Percentiles rank a stretch among this genome's conserved stretches.
These are phyloP conservation scores for Tethya wilhelma DNA, from an alignment of 37 sponge, comb jelly and placozoan species.

Conservation along the genomic window DNA sequence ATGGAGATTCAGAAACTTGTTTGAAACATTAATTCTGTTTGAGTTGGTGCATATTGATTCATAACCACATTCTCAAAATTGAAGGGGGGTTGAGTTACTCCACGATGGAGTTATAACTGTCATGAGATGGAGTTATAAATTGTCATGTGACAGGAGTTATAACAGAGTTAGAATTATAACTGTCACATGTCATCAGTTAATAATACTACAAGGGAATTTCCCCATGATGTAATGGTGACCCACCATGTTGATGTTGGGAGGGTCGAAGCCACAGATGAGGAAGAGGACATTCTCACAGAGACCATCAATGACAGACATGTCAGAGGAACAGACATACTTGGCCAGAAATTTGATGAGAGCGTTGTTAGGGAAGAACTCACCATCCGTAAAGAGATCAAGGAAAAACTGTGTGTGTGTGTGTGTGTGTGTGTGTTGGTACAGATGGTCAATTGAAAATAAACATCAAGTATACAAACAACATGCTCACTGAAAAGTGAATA, in stretches of 20 bases:
- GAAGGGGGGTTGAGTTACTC: no score
- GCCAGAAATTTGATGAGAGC: constrained; percentile 42
- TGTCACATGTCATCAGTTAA: no score
- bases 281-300: constrained; percentile 86
- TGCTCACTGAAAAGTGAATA: constrained; percentile 31
- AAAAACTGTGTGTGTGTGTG: constrained; percentile 32
- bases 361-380: constrained; percentile 82
- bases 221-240: constrained; percentile 23
- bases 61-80: no score
- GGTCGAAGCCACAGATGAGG: constrained; percentile 82
- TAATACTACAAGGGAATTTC: no score
- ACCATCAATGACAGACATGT: constrained; percentile 6
- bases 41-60: no score
- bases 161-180: no score
- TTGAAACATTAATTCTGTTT: no score
- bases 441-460: not conserved
- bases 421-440: no score
- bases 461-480: not conserved
- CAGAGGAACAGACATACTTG: constrained; percentile 41
- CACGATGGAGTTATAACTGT: no score
- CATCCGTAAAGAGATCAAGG: constrained; percentile 50
- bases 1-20: no score
- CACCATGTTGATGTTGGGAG: constrained; percentile 61
- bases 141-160: no score
- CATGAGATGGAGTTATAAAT: no score